Base-by-base conservation (phyloP, 64 coral and sea anemone genomes). In the Porites australiensis region DNA sequence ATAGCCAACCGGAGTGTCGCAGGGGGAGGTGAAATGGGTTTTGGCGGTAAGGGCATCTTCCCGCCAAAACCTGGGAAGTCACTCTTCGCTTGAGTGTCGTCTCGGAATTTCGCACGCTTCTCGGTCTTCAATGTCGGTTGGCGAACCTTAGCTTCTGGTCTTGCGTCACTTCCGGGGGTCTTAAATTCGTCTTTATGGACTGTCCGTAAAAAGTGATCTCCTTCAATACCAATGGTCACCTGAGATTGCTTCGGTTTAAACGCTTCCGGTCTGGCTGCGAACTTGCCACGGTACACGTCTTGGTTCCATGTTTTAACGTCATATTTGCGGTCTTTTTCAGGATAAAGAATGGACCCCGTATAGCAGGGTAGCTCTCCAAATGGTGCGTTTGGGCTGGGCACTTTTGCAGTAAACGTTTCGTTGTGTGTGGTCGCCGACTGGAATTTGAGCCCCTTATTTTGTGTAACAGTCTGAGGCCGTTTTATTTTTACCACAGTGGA, bases 51-150 rank as follows among this genome's bases (percentile, higher is more conserved):
- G 19, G 94, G 98, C 90, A 99, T 94, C 87, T 82, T 89, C 48
- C 87, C 94, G 67, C 66, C 87, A 82, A 89, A 99, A 82, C 98
- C 94, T 23, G 98, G 98, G 58, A 94, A 99, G 79, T 99, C 98
- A 55, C 98, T 99, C 89, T 75, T 93, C 73, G 91, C 92, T 69
- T 99, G 98, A 5, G 98, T 99, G n/a, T 96, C 83, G 18, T 77
- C 82, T 15, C 96, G 91, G 61, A 99, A 99, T 66, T 96, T 99
- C 0, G 91, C 91, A 9, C 98, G 91, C 19, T 88, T 81, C 27
- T 88, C 51, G 8, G 89, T 71, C 54, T 94, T 99, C 3, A 99
- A 19, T 10, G 78, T 85, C 2, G 98, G 77, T 70, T 99, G 82
- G 44, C 59, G 88, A 15, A 88, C 54, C 72, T 82, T 86, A 13